Evolutionary conservation across 2,113 vertebrate species (phyloP), one percentile per base, ranked within the genome.

Genomic region (Paradisaea rubra): DNA sequence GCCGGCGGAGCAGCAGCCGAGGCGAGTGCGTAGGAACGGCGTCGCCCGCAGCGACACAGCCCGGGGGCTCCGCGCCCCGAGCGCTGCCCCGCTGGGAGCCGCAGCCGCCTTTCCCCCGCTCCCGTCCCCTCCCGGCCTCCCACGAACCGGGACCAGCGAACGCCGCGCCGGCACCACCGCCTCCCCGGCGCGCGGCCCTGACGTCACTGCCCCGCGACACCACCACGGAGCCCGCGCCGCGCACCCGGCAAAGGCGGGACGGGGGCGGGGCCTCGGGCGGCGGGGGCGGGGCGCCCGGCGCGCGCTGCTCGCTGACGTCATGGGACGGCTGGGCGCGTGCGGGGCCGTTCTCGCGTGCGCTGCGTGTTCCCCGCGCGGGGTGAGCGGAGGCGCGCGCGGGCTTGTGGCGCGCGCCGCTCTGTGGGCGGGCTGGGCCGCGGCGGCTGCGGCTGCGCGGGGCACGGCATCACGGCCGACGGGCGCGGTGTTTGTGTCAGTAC

Each of bases 201-300:
- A 81, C 88, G 92, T 87, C 60, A 70, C 3, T 6, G 1, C 3
- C 0, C 30, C 5, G 68, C 83, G 89, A 65, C 73, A 1, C 4
- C 27, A 5, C 3, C 10, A 8, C 31, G 6, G 1, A 0, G 30
- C 44, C 35, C 35, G 23, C 53, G 11, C 56, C 5, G 37, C 56
- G 23, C 15, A 25, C 15, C 24, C 23, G 31, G 31, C 15, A 7
- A 9, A 24, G 3, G 18, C 3, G 15, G 30, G 31, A 1, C 14
- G 37, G 11, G 25, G 30, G 52, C 27, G 35, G 47, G 19, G 66
- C 65, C 17, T 7, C 9, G 39, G 64, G 15, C 22, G 33, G 15
- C 11, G 37, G 6, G 69, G 39, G 56, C 31, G 31, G 70, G 50
- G 35, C 20, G 44, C 1, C 5, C 19, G 25, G 47, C 8, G 49